phyloP scores from a whole-genome alignment of 2,888 invertebrate species.

The Trypoxylon attenuatum region DNA sequence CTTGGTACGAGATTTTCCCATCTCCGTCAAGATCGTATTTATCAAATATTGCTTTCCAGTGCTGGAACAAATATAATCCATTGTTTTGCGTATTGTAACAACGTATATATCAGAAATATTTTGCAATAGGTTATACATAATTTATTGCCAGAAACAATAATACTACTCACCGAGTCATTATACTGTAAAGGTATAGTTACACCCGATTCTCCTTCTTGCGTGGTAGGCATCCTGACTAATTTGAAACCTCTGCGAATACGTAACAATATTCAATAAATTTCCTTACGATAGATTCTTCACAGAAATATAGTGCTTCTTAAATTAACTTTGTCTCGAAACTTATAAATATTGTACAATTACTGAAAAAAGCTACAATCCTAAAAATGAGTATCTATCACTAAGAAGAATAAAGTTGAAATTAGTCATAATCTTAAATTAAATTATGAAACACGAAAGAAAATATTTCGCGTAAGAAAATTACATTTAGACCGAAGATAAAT shows the following conservation, averaged over 20 bases:
- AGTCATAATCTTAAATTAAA: too few species aligned
- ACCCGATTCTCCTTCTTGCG: conserved; percentile 66
- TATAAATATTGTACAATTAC: too few species aligned
- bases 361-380: too few species aligned
- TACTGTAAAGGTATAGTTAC: conserved; percentile 70
- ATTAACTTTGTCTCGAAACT: too few species aligned
- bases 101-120: too few species aligned
- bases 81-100: not conserved
- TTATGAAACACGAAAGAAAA: too few species aligned
- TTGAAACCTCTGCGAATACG: conserved; percentile 62
- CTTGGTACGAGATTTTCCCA: conserved; percentile 81
- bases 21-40: conserved; percentile 84
- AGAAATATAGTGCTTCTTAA: too few species aligned
- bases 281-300: not conserved
- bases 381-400: too few species aligned
- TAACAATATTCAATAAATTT: not conserved
- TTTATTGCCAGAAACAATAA: not conserved
- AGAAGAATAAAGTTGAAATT: too few species aligned
- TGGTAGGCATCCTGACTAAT: conserved; percentile 68
- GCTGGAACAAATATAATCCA: conserved; percentile 55
- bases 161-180: conserved; percentile 66
- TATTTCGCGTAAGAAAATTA: too few species aligned
- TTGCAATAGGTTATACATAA: not conserved
- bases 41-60: conserved; percentile 71
- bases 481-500: too few species aligned